phyloP scores from a whole-genome alignment of 2,797 vertebrate genomes.

The Aulostomus chinensis region DNA sequence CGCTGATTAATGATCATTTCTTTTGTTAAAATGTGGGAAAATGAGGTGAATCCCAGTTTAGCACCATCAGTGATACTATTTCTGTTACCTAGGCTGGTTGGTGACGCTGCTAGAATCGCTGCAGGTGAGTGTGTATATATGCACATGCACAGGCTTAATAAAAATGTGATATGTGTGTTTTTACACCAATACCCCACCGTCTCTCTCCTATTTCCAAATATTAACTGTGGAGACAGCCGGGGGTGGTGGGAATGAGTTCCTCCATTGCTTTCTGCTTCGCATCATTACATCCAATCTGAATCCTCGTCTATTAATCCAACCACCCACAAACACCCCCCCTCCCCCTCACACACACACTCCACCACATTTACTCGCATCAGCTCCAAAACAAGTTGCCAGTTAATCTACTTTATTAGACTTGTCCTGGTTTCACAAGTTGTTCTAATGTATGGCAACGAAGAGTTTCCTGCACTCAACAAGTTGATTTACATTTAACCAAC shows the following conservation, averaged over 20 bases:
- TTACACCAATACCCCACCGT: not conserved
- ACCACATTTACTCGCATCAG: slow-evolving; percentile 10
- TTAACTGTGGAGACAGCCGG: slow-evolving; percentile 42
- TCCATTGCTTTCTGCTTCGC: slow-evolving; percentile 35
- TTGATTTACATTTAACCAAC: too few species aligned
- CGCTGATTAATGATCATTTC: slow-evolving; percentile 18
- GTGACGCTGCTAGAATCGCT: slow-evolving; percentile 6
- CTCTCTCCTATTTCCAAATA: slow-evolving; percentile 44
- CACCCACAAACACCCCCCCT: slow-evolving; percentile 19
- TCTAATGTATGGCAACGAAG: too few species aligned
- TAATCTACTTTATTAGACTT: too few species aligned
- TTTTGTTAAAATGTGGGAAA: slow-evolving; percentile 6
- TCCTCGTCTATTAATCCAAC: slow-evolving; percentile 48
- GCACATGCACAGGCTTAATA: not conserved
- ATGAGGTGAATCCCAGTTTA: not conserved
- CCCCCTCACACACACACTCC: not conserved
- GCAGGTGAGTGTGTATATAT: not conserved
- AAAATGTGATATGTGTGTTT: not conserved
- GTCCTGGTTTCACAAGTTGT: too few species aligned
- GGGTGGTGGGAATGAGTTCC: slow-evolving; percentile 8
- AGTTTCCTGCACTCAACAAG: too few species aligned
- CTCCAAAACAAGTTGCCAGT: slow-evolving; percentile 9
- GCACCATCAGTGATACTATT: not conserved
- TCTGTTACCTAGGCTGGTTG: not conserved
- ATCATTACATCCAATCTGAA: slow-evolving; percentile 67